Conservation (phyloP, 2,888 invertebrate species). For the Ommatoiulus sabulosus region DNA sequence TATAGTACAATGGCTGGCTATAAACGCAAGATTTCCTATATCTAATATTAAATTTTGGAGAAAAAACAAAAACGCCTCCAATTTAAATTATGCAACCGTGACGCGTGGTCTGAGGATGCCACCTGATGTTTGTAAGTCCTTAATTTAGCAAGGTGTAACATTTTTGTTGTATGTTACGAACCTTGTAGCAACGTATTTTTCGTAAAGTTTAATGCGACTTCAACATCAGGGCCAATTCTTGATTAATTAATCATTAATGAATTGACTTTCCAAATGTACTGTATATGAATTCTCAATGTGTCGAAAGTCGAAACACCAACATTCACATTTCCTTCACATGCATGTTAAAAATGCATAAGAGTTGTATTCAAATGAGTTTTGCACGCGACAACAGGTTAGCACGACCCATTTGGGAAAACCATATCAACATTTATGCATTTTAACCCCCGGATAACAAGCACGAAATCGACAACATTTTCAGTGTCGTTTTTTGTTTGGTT, state of each 20-base stretch:
- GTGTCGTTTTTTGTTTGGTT: background rate
- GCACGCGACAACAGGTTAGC: background rate
- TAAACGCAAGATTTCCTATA: too few relatives aligned
- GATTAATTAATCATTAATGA: background rate
- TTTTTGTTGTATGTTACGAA: background rate
- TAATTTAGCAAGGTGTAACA: too few relatives aligned
- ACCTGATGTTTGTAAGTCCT: too few relatives aligned
- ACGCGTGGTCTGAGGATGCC: too few relatives aligned
- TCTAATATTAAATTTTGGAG: too few relatives aligned
- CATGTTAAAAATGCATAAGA: background rate
- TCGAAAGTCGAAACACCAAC: background rate
- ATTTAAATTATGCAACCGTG: too few relatives aligned
- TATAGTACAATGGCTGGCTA: too few relatives aligned
- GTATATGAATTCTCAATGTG: too few relatives aligned
- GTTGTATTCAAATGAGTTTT: background rate
- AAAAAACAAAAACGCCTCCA: too few relatives aligned
- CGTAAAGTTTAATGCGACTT: too few relatives aligned
- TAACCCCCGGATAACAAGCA: background rate
- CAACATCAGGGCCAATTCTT: too few relatives aligned
- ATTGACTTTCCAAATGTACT: background rate
- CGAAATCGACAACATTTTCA: background rate
- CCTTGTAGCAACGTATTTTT: too few relatives aligned
- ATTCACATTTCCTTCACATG: background rate
- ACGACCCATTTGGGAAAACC: background rate
- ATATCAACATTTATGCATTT: background rate